Evolutionary conservation across 2,797 vertebrate species (phyloP).

Genomic region (Geotrypetes seraphini): DNA sequence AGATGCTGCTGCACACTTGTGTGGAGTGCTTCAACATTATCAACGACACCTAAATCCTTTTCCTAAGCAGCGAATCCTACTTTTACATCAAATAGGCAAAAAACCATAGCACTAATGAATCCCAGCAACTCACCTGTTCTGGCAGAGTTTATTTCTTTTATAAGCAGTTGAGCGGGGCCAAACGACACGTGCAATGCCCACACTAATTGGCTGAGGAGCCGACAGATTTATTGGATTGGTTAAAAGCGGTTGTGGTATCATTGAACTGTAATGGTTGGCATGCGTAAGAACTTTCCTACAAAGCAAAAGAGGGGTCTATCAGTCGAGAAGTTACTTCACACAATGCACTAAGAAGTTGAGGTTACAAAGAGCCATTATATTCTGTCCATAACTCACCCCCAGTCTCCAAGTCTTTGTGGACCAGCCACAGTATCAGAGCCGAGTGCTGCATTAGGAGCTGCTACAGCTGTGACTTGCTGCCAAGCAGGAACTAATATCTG

Average conservation of each 20-base stretch:
- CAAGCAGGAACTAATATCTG: conserved; percentile 90
- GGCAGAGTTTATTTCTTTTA: conserved; percentile 83
- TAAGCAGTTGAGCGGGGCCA: conserved; percentile 88
- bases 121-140: conserved; percentile 87
- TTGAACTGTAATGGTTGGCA: conserved; percentile 84
- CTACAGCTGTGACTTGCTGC: conserved; percentile 83
- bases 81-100: conserved; percentile 22
- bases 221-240: conserved; percentile 94
- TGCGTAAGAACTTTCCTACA: conserved; percentile 87
- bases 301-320: conserved; percentile 18
- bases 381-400: conserved; percentile 75
- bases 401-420: conserved; percentile 87
- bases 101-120: conserved; percentile 10
- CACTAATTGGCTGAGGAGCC: conserved; percentile 88
- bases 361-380: no score
- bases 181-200: conserved; percentile 94
- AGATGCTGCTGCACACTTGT: no score
- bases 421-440: conserved; percentile 82
- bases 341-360: no score
- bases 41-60: no score
- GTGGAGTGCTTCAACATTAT: no score
- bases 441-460: conserved; percentile 69
- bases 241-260: conserved; percentile 87
- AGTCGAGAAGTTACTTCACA: no score
- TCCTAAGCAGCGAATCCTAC: no score